Evolutionary conservation across 2,888 invertebrate genomes (phyloP), one percentile per base, ranked within the genome.

Genomic region (Beris chalybata): DNA sequence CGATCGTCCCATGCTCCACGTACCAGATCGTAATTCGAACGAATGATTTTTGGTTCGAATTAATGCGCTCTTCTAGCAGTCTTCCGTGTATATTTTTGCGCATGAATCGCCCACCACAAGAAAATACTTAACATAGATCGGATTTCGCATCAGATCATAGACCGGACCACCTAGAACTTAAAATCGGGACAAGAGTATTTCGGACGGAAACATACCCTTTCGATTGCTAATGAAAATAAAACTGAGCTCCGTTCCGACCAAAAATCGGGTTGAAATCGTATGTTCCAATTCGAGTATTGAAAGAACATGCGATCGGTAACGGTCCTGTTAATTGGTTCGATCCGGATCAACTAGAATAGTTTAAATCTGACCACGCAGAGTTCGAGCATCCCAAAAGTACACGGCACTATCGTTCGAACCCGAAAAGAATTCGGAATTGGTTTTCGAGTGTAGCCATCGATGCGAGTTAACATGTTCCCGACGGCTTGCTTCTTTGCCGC

Each of bases 341-440:
- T 82, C 83, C 9, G 90, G 82, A 73, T 90, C 89, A 72, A 91
- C 82, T 11, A 85, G 77, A 15, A 91, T 76, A 66, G 83, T 83
- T 73, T 88, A 87, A 38, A 83, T 76, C 3, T 88, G 87, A 71
- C 84, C 81, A 2, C 83, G 81, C 66, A 90, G 79, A 73, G 89
- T 85, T 52, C 90, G 81, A 6, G 82, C 82, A 78, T 91, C 90
- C 90, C 91, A 91, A 86, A 75, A 78, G 53, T 75, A 75, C 7
- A 80, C 72, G 0, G 77, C 75, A 3, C 97, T 96, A 78, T 97
- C 97, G 32, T 91, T 89, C 0, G 95, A 93, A 0, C 92, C 86
- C 0, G 95, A 93, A 81, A 97, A 95, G 77, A 96, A 96, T 78
- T 97, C 97, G 0, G 92, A 90, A 38, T 95, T 94, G 2, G 92